Percentiles rank a stretch among this genome's conserved stretches.
phyloP scores from a whole-genome alignment of 2,113 vertebrate genomes.

The Lepisosteus osseus region DNA sequence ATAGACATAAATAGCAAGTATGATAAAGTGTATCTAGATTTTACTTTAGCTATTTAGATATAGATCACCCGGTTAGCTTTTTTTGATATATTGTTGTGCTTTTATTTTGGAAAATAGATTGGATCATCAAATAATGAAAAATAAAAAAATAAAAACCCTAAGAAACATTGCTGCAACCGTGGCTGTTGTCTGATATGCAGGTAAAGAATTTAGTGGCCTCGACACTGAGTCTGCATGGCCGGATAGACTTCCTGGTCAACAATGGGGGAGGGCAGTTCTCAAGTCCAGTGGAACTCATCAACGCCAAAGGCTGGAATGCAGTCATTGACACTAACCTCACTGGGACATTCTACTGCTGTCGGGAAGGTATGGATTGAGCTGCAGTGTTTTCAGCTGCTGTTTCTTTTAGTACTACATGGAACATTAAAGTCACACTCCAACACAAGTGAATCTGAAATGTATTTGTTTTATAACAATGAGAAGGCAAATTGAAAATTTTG shows the following conservation, averaged over 20 bases:
- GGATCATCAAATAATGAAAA: neutral
- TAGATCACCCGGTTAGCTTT: too few species aligned
- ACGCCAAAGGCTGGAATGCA: slow-evolving; percentile 86
- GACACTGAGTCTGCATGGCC: slow-evolving; percentile 67
- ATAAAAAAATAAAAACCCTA: too few species aligned
- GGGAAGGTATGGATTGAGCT: slow-evolving; percentile 66
- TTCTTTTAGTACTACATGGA: too few species aligned
- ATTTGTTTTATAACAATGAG: too few species aligned
- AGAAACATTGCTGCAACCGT: neutral
- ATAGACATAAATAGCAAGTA: too few species aligned
- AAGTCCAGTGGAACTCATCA: slow-evolving; percentile 67
- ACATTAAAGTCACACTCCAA: too few species aligned
- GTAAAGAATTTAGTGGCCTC: slow-evolving; percentile 78
- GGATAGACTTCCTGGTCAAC: slow-evolving; percentile 88
- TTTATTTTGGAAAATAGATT: too few species aligned
- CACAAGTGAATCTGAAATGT: too few species aligned
- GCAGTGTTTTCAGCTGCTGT: neutral
- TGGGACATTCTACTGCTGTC: slow-evolving; percentile 92
- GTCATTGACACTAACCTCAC: slow-evolving; percentile 93
- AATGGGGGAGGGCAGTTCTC: slow-evolving; percentile 90
- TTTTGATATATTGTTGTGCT: too few species aligned
- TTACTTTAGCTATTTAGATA: too few species aligned
- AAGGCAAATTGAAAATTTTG: too few species aligned
- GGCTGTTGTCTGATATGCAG: slow-evolving; percentile 50
- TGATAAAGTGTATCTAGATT: too few species aligned